Evolutionary conservation across 2,888 invertebrate genomes (phyloP).

Genomic region (Macropis europaea): DNA sequence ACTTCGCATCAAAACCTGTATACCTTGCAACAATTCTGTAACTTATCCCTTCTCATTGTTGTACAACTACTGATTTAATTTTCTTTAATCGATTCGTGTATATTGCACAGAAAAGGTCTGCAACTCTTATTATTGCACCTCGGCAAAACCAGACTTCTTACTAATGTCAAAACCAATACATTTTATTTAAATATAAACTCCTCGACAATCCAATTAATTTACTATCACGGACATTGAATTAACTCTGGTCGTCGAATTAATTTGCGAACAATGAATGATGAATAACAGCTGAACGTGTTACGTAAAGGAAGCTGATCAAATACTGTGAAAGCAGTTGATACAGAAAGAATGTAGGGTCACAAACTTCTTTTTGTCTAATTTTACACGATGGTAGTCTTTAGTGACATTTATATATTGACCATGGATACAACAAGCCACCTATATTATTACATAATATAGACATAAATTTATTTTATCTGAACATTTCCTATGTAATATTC

Average conservation of each 20-base stretch:
- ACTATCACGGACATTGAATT: conserved; percentile 37
- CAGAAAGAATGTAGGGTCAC: not conserved
- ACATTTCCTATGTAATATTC: not conserved
- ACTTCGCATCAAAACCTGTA: conserved; percentile 3
- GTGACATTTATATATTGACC: not conserved
- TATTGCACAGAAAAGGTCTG: conserved; percentile 65
- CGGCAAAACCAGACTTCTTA: conserved; percentile 55
- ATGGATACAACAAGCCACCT: not conserved
- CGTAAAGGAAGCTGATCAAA: conserved; percentile 9
- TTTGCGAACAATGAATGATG: conserved; percentile 7
- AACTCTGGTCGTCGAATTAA: conserved; percentile 17
- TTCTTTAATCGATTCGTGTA: conserved; percentile 23
- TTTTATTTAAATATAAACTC: conserved; percentile 31
- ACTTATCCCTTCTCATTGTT: conserved; percentile 3
- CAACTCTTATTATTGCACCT: conserved; percentile 75
- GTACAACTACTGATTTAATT: conserved; percentile 5
- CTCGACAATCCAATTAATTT: conserved; percentile 40
- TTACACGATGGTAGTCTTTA: not conserved
- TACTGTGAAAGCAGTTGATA: not conserved
- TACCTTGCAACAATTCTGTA: conserved; percentile 3
- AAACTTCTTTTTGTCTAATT: not conserved
- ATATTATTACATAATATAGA: conserved; percentile 9
- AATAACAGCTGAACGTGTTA: conserved; percentile 22
- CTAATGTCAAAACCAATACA: conserved; percentile 37
- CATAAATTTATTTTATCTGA: not conserved